Conservation (phyloP, 2,888 invertebrate genomes). For the Drosophila stalkeri region DNA sequence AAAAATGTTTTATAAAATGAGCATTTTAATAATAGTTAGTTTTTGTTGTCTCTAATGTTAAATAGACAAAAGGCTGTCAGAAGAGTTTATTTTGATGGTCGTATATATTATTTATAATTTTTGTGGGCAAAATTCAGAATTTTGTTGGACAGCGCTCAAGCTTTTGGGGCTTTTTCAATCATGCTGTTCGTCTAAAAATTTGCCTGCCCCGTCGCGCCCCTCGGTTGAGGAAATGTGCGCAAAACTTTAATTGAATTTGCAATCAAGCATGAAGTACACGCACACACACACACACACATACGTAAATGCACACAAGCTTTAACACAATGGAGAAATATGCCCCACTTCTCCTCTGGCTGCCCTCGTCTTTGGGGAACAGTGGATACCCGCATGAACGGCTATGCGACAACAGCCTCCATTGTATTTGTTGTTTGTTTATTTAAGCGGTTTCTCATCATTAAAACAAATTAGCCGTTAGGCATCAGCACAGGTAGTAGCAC, state of each 20-base stretch:
- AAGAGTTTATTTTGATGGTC: conserved; percentile 33
- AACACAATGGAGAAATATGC: conserved; percentile 47
- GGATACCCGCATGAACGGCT: conserved; percentile 42
- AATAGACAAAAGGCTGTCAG: conserved; percentile 32
- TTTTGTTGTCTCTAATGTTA: conserved; percentile 15
- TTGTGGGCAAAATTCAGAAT: conserved; percentile 5
- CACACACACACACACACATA: conserved; percentile 6
- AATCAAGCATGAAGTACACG: conserved; percentile 78
- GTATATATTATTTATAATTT: conserved; percentile 37
- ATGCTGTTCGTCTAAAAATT: conserved; percentile 12
- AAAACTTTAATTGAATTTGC: conserved; percentile 81
- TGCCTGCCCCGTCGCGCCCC: neutral
- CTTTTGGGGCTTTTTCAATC: conserved; percentile 29
- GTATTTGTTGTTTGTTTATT: conserved; percentile 55
- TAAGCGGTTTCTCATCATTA: conserved; percentile 81
- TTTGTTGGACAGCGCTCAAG: conserved; percentile 16
- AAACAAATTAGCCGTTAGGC: conserved; percentile 80
- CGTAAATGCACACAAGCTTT: conserved; percentile 51
- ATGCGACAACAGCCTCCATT: conserved; percentile 50
- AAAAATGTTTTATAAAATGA: conserved; percentile 3
- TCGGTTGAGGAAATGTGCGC: conserved; percentile 47
- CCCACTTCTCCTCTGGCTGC: neutral
- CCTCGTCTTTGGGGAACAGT: conserved; percentile 6
- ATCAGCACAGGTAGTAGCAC: conserved; percentile 37
- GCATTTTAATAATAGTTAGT: conserved; percentile 3